Conservation (phyloP, 2,113 vertebrate genomes). For the Pedetes capensis region DNA sequence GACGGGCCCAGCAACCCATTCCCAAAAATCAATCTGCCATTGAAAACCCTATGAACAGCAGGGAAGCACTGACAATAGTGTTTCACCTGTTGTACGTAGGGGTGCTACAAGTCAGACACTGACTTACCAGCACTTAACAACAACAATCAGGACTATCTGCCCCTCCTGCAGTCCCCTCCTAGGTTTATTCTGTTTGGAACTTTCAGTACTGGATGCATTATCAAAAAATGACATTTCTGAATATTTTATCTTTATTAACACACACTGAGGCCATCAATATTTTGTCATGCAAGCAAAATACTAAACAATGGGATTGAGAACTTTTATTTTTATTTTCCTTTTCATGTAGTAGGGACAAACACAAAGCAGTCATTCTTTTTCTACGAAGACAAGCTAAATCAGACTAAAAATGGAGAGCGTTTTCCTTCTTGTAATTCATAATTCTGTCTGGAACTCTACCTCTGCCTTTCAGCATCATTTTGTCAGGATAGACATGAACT, state of each 20-base stretch:
- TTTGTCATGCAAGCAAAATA: background rate
- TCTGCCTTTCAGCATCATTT: constrained; percentile 90
- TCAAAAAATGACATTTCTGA: constrained; percentile 4
- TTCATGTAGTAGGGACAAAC: background rate
- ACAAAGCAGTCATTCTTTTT: background rate
- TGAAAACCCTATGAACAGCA: too few species aligned
- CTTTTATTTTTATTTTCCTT: background rate
- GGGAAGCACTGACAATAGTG: too few species aligned
- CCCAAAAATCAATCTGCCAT: too few species aligned
- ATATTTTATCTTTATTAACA: background rate
- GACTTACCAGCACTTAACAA: too few species aligned
- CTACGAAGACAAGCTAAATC: background rate
- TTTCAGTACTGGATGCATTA: background rate
- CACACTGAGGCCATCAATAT: background rate
- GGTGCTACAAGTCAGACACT: too few species aligned
- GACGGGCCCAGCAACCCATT: too few species aligned
- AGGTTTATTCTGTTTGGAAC: background rate
- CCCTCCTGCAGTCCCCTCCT: background rate
- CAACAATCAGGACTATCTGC: background rate
- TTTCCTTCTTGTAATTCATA: constrained; percentile 79
- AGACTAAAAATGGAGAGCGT: background rate
- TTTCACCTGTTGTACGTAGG: too few species aligned
- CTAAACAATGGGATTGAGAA: background rate
- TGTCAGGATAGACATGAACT: constrained; percentile 89
- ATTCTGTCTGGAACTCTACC: constrained; percentile 88